Evolutionary conservation across 2,888 invertebrate species (phyloP).

Genomic region (Girardia tigrina): DNA sequence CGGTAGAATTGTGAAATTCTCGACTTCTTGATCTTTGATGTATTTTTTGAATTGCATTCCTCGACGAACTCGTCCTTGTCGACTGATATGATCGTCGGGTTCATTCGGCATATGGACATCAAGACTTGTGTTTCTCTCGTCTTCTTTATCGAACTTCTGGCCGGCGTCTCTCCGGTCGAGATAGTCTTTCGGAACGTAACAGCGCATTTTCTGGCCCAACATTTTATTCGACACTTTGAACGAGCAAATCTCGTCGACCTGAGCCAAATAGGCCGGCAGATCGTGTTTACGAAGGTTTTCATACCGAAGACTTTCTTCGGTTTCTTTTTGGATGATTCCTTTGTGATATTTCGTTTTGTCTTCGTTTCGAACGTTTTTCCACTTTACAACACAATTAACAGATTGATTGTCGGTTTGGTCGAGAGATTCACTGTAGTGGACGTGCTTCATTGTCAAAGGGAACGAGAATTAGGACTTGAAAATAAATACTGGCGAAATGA

Average conservation of each 20-base stretch:
- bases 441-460: too few relatives aligned
- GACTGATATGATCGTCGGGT: background rate
- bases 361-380: background rate
- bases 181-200: background rate
- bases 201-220: background rate
- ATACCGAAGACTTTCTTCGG: background rate
- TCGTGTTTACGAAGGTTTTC: background rate
- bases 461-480: too few relatives aligned
- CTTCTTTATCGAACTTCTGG: background rate
- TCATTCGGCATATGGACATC: background rate
- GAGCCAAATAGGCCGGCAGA: background rate
- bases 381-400: too few relatives aligned
- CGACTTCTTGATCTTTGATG: background rate
- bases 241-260: background rate
- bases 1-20: background rate
- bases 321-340: background rate
- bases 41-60: conserved; percentile 9
- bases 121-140: background rate
- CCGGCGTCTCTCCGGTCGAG: background rate
- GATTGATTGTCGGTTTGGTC: too few relatives aligned
- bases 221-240: background rate
- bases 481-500: too few relatives aligned
- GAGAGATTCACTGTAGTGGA: too few relatives aligned
- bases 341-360: background rate
- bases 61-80: background rate